Evolutionary conservation across 2,797 vertebrate species (phyloP).

Genomic region (Rhincodon typus): DNA sequence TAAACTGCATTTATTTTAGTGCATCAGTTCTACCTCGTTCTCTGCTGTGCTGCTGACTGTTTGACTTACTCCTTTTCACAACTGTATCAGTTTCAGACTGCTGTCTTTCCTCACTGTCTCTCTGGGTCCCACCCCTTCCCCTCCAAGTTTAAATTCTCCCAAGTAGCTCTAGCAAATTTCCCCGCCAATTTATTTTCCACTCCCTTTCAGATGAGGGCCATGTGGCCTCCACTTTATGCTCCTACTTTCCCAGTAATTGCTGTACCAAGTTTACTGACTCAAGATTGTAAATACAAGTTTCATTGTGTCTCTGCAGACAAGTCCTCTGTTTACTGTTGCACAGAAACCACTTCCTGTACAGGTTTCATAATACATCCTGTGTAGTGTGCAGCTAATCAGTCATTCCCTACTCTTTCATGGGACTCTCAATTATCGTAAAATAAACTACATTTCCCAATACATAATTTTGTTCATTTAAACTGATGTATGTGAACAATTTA

Average conservation of each 20-base stretch:
- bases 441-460: background rate
- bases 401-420: background rate
- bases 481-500: background rate
- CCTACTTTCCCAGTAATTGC: background rate
- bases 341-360: background rate
- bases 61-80: too few species aligned
- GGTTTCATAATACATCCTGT: background rate
- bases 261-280: background rate
- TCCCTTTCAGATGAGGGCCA: background rate
- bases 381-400: background rate
- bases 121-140: too few species aligned
- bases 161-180: too few species aligned
- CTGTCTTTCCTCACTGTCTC: too few species aligned
- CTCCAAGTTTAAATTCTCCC: too few species aligned
- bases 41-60: too few species aligned
- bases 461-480: background rate
- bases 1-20: too few species aligned
- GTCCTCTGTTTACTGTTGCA: background rate
- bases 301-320: background rate
- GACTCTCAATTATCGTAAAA: background rate
- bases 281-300: background rate
- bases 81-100: too few species aligned
- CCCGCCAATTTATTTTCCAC: background rate
- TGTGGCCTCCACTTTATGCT: background rate
- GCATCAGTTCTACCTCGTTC: too few species aligned